Evolutionary conservation across 2,888 invertebrate species (phyloP).

Genomic region (Tolmerus cingulatus): DNA sequence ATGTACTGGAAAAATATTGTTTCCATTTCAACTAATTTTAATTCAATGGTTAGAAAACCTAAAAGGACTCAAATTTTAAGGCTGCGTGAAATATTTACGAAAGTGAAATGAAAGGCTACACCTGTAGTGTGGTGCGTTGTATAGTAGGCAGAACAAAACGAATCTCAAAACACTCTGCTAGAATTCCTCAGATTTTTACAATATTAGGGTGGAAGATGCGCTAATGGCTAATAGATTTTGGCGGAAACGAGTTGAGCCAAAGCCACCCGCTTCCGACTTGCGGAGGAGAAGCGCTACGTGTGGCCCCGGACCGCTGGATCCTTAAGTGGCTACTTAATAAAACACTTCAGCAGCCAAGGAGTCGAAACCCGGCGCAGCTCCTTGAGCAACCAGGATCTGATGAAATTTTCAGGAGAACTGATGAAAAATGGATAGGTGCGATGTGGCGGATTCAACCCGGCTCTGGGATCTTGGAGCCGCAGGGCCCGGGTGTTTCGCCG

Average conservation of each 20-base stretch:
- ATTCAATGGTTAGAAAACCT: no score
- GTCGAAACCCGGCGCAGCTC: not conserved
- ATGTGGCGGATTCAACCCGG: not conserved
- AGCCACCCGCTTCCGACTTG: not conserved
- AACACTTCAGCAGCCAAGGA: not conserved
- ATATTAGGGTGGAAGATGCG: not conserved
- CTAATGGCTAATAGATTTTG: conserved; percentile 14
- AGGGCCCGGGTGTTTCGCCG: not conserved
- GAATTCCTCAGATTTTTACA: not conserved
- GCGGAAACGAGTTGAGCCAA: not conserved
- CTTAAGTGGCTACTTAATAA: not conserved
- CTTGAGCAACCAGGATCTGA: not conserved
- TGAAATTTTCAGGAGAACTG: not conserved
- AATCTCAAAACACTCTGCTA: not conserved
- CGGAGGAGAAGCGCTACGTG: not conserved
- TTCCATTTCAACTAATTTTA: not conserved
- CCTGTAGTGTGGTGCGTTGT: not conserved
- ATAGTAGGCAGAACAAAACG: not conserved
- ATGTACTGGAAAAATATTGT: not conserved
- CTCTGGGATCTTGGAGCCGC: not conserved
- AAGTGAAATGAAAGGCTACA: not conserved
- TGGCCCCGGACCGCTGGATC: not conserved
- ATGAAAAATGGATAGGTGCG: conserved; percentile 1
- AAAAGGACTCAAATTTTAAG: no score
- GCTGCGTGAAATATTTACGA: not conserved